Conservation (phyloP, 92 coral and sea anemone genomes). For the Porites lobata region DNA sequence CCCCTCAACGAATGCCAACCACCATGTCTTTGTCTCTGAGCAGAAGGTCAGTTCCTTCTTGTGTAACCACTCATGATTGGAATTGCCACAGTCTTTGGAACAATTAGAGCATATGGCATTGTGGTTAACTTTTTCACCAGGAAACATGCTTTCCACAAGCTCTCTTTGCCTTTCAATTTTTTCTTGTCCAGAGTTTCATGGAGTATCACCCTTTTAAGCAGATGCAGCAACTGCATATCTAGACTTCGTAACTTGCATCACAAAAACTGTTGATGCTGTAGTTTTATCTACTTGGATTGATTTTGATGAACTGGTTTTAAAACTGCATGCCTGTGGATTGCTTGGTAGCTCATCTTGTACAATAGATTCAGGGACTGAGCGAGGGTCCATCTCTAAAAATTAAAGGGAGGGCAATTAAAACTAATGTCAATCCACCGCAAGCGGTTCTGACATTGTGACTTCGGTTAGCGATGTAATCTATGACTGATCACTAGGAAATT, state of each 20-base stretch:
- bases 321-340: conserved; percentile 22
- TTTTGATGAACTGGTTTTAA: conserved; percentile 15
- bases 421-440: background rate
- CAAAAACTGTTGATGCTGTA: conserved; percentile 22
- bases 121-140: conserved; percentile 6
- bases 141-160: conserved; percentile 8
- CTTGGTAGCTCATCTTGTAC: conserved; percentile 19
- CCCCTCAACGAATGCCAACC: conserved; percentile 23
- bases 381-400: background rate
- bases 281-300: conserved; percentile 24
- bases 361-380: conserved; percentile 9
- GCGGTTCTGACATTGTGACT: background rate
- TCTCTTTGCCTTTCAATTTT: background rate
- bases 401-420: background rate
- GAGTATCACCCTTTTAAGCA: background rate
- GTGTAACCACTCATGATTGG: background rate
- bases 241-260: conserved; percentile 16
- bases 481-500: too few species aligned
- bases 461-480: too few species aligned
- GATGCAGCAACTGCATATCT: conserved; percentile 17
- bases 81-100: background rate
- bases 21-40: conserved; percentile 19
- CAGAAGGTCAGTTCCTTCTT: conserved; percentile 4
- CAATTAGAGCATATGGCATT: conserved; percentile 4
- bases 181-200: background rate